Percentiles rank a stretch among this genome's conserved stretches.
phyloP scores from a whole-genome alignment of 2,888 invertebrate genomes.

The Agriotes lineatus region DNA sequence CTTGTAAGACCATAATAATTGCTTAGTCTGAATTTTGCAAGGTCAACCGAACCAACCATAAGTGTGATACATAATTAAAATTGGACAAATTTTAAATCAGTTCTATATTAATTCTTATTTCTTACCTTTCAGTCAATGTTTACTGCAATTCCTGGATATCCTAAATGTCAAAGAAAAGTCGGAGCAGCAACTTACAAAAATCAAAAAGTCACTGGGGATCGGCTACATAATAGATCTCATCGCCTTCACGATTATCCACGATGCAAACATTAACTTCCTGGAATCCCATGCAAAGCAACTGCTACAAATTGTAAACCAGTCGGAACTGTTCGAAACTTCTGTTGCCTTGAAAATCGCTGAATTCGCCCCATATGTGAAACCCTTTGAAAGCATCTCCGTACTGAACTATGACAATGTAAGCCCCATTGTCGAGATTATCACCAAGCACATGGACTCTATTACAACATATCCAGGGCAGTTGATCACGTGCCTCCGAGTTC shows the following conservation, averaged over 20 bases:
- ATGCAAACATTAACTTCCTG: constrained; percentile 77
- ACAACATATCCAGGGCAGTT: constrained; percentile 85
- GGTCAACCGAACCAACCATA: too few species aligned
- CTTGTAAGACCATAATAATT: too few species aligned
- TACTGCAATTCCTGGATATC: constrained; percentile 80
- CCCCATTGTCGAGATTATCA: constrained; percentile 79
- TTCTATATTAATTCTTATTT: too few species aligned
- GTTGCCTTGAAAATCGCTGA: constrained; percentile 76
- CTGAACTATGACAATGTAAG: constrained; percentile 82
- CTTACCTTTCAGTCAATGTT: too few species aligned
- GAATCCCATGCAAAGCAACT: constrained; percentile 75
- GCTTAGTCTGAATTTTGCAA: too few species aligned
- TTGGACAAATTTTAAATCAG: too few species aligned
- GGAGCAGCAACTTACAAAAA: constrained; percentile 67
- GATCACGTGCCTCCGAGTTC: constrained; percentile 84
- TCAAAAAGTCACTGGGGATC: constrained; percentile 83
- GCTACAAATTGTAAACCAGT: constrained; percentile 74
- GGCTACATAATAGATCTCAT: constrained; percentile 86
- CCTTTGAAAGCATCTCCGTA: constrained; percentile 74
- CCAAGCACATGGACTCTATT: constrained; percentile 79
- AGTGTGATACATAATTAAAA: too few species aligned
- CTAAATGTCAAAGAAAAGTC: constrained; percentile 71
- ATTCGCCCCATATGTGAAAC: constrained; percentile 79
- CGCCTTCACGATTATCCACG: constrained; percentile 76
- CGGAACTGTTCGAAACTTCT: constrained; percentile 76